Evolutionary conservation across 2,113 vertebrate species (phyloP), one percentile per base, ranked within the genome.

Genomic region (Progne subis): DNA sequence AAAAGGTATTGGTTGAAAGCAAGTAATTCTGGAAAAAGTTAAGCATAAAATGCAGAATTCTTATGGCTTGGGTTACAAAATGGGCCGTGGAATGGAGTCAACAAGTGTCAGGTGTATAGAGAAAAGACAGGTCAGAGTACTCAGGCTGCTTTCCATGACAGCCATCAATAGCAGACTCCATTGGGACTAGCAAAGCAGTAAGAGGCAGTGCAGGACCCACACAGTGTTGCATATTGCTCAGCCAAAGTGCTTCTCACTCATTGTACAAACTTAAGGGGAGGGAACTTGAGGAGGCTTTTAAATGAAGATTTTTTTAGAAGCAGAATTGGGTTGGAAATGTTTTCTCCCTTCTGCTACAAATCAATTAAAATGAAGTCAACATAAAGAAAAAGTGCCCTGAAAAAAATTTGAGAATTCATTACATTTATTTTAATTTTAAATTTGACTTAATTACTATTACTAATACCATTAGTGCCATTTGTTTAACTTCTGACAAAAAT

Each of bases 401-500:
- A 19, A 91, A 80, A 91, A 87, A 31, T 2, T 0, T 13, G 41
- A 59, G 15, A 72, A 9, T 52, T 49, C 4, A 31, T 60, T 1
- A 37, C 17, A 57, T 47, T 61, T 50, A 61, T 83, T 82, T 78
- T 78, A 1, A 52, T 69, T 78, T 78, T 8, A 37, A 84, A 72
- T 19, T 12, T 63, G 6, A 47, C 46, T 93, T 91, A 31, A 39
- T 78, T 82, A 46, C 76, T 70, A 75, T 72, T 69, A 53, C 18
- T 82, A 75, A 37, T 28, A 44, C 17, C 5, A 29, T 56, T 47
- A 82, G 15, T 80, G 9, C 23, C 88, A 92, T 82, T 80, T 90
- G 71, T 32, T 86, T 50, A 92, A 79, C 37, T 86, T 80, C 25
- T 76, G 53, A 82, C 11, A 90, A 89, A 91, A 84, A 56, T 18